Conservation (phyloP, 2,113 vertebrate genomes). For the Ceratotherium simum region DNA sequence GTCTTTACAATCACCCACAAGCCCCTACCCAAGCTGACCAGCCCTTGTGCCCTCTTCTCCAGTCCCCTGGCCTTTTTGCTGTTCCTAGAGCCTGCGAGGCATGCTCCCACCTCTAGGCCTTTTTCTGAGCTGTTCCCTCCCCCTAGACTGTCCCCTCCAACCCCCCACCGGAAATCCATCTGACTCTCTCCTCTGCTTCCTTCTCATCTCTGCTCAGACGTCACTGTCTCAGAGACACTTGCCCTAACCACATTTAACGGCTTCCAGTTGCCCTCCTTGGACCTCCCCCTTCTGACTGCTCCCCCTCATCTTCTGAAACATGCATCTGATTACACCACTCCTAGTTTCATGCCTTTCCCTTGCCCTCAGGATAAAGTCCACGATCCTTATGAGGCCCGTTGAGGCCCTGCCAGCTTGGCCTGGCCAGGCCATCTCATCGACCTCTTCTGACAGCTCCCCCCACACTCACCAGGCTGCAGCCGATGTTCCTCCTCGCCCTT, state of each 20-base stretch:
- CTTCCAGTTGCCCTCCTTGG: background rate
- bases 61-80: background rate
- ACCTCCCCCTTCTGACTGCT: background rate
- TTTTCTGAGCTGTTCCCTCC: background rate
- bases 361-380: slow-evolving; percentile 49
- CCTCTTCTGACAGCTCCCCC: background rate
- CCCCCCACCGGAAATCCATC: background rate
- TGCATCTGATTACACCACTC: background rate
- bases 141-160: background rate
- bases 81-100: background rate
- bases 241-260: background rate
- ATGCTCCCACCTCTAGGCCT: background rate
- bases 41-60: background rate
- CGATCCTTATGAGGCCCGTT: accelerated
- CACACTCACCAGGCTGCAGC: background rate
- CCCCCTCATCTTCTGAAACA: background rate
- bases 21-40: accelerated
- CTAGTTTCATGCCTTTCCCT: background rate
- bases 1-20: background rate
- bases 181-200: background rate
- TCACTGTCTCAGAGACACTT: background rate
- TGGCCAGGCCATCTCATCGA: background rate
- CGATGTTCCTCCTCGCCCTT: background rate
- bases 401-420: background rate
- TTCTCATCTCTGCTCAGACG: background rate